These are phyloP conservation scores for Brotula barbata DNA, from an alignment of 2,797 vertebrate genomes.

Conservation along the genomic window DNA sequence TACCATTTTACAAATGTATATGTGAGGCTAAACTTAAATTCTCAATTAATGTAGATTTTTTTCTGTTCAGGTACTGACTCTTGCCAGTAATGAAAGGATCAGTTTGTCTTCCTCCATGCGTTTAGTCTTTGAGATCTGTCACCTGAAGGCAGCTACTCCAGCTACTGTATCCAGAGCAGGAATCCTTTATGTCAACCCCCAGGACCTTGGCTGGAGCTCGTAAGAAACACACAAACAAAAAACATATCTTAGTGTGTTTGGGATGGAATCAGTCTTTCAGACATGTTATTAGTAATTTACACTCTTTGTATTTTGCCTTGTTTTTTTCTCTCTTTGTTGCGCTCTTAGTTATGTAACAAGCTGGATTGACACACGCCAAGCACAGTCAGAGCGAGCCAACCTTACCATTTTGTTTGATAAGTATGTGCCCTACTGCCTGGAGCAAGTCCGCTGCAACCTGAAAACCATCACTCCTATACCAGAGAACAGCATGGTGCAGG, in stretches of 20 bases:
- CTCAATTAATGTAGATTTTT: not conserved
- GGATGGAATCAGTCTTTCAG: not conserved
- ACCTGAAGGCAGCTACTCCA: slow-evolving; percentile 79
- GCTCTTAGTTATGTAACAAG: slow-evolving; percentile 75
- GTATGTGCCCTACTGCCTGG: slow-evolving; percentile 80
- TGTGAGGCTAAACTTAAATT: not conserved
- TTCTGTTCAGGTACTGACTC: slow-evolving; percentile 74
- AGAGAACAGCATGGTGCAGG: slow-evolving; percentile 79
- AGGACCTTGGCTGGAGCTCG: slow-evolving; percentile 83
- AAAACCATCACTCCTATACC: slow-evolving; percentile 82
- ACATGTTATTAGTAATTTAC: not conserved
- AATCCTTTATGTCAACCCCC: slow-evolving; percentile 79
- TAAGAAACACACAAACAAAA: slow-evolving; percentile 55
- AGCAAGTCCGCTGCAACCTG: slow-evolving; percentile 83
- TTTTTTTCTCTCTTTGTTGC: not conserved
- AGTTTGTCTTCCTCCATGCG: slow-evolving; percentile 79
- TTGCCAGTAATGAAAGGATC: slow-evolving; percentile 82
- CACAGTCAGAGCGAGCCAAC: slow-evolving; percentile 82
- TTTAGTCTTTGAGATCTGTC: slow-evolving; percentile 82
- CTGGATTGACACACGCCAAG: slow-evolving; percentile 80
- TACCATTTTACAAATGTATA: not conserved
- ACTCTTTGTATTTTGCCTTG: not conserved
- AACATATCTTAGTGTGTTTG: not conserved
- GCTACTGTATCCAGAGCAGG: slow-evolving; percentile 81
- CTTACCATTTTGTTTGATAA: slow-evolving; percentile 82